Percentiles rank a stretch among this genome's conserved stretches.
phyloP scores from a whole-genome alignment of 2,113 vertebrate genomes.

The Daubentonia madagascariensis region DNA sequence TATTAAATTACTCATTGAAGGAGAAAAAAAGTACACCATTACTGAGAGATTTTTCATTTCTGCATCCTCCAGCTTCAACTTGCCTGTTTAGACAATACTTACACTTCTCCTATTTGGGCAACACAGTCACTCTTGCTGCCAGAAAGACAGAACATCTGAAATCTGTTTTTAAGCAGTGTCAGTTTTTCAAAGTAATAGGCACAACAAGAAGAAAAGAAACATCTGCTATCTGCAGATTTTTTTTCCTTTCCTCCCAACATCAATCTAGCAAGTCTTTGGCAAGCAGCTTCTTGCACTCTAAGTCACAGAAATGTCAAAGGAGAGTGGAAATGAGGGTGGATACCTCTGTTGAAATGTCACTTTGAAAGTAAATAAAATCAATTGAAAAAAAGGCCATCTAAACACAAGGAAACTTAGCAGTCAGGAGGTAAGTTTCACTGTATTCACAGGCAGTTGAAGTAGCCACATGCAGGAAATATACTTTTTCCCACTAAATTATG shows the following conservation, averaged over 20 bases:
- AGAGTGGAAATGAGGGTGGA: constrained; percentile 74
- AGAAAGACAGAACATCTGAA: constrained; percentile 76
- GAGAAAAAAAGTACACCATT: neutral
- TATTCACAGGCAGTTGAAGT: neutral
- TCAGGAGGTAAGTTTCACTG: constrained; percentile 17
- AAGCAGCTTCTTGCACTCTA: constrained; percentile 76
- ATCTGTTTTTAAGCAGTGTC: constrained; percentile 77
- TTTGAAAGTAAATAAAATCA: constrained; percentile 81
- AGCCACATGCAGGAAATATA: neutral
- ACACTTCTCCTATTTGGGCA: constrained; percentile 6
- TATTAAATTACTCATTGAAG: neutral
- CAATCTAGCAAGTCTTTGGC: constrained; percentile 81
- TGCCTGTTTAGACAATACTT: constrained; percentile 59
- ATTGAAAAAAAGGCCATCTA: constrained; percentile 47
- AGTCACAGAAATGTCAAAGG: constrained; percentile 83
- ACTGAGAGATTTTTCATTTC: neutral
- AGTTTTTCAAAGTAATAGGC: constrained; percentile 80
- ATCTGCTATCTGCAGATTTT: constrained; percentile 74
- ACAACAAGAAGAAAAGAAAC: constrained; percentile 79
- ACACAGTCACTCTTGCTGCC: constrained; percentile 64
- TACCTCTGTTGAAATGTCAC: constrained; percentile 77
- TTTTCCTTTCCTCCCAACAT: constrained; percentile 64
- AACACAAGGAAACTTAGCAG: constrained; percentile 41
- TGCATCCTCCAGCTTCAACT: neutral
- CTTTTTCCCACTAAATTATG: neutral